A percentile compares a stretch with the other conserved stretches of the same genome.
Evolutionary conservation across 2,888 invertebrate species (phyloP).

Genomic region (Xestia c-nigrum): DNA sequence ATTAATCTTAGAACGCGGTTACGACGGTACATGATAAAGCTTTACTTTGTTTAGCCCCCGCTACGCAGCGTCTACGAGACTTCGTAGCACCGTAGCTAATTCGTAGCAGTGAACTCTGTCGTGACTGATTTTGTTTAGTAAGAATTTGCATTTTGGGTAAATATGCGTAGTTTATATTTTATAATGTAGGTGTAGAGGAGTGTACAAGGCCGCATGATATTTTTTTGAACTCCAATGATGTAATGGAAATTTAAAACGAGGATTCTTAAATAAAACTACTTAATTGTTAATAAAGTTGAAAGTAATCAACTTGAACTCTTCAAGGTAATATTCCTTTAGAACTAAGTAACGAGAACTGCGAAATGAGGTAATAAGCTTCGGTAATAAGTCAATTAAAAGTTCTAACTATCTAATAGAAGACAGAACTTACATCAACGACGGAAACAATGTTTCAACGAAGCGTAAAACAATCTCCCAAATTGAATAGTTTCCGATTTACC

Average conservation of each 20-base stretch:
- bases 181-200: not conserved
- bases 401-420: constrained; percentile 37
- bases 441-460: constrained; percentile 23
- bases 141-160: constrained; percentile 18
- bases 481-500: constrained; percentile 50
- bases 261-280: not conserved
- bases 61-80: constrained; percentile 59
- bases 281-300: not conserved
- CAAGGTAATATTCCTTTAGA: constrained; percentile 19
- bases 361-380: constrained; percentile 32
- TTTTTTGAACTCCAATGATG: not conserved
- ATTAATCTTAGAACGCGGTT: constrained; percentile 83
- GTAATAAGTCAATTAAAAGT: constrained; percentile 48
- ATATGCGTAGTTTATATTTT: not conserved
- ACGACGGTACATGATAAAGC: constrained; percentile 75
- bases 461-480: constrained; percentile 46
- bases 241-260: not conserved
- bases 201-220: not conserved
- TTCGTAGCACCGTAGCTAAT: constrained; percentile 58
- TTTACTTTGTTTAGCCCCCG: constrained; percentile 76
- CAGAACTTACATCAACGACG: constrained; percentile 23
- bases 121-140: constrained; percentile 19
- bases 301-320: not conserved
- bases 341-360: constrained; percentile 24
- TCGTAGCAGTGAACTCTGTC: constrained; percentile 45